Evolutionary conservation across 2,888 invertebrate species (phyloP).

Genomic region (Drosophila setosimentum): DNA sequence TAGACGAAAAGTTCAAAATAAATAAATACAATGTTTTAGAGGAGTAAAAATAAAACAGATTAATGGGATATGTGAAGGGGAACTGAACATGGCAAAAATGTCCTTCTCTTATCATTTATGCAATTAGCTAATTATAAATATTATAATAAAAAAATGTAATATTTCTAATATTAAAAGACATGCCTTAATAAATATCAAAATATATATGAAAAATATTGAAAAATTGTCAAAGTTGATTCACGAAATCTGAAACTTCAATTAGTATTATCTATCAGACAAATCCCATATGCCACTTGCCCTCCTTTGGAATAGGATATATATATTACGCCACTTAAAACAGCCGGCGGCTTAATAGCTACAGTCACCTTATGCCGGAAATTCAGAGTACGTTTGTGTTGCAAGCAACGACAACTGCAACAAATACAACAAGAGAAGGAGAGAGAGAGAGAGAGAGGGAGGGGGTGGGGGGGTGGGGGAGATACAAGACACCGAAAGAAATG

Average conservation of each 20-base stretch:
- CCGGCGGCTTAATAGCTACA: constrained; percentile 48
- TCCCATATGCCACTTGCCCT: background rate
- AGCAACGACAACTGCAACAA: constrained; percentile 53
- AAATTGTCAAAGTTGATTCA: background rate
- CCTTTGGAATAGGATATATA: background rate
- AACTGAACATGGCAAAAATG: background rate
- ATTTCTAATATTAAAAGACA: background rate
- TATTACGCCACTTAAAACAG: constrained; percentile 40
- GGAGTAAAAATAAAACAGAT: background rate
- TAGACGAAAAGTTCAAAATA: background rate
- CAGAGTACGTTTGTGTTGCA: constrained; percentile 28
- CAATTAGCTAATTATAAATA: background rate
- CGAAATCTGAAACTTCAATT: background rate
- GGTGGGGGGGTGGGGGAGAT: too few species aligned
- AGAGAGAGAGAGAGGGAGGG: background rate
- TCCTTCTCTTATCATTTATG: background rate
- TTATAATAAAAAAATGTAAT: background rate
- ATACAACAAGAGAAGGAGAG: constrained; percentile 31
- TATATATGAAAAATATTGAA: background rate
- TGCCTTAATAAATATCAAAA: background rate
- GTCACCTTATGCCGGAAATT: constrained; percentile 60
- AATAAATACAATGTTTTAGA: background rate
- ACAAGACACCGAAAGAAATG: constrained; percentile 61
- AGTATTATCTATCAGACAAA: background rate
- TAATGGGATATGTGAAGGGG: background rate